phyloP scores from a whole-genome alignment of 2,113 vertebrate species.

The Canis aureus region DNA sequence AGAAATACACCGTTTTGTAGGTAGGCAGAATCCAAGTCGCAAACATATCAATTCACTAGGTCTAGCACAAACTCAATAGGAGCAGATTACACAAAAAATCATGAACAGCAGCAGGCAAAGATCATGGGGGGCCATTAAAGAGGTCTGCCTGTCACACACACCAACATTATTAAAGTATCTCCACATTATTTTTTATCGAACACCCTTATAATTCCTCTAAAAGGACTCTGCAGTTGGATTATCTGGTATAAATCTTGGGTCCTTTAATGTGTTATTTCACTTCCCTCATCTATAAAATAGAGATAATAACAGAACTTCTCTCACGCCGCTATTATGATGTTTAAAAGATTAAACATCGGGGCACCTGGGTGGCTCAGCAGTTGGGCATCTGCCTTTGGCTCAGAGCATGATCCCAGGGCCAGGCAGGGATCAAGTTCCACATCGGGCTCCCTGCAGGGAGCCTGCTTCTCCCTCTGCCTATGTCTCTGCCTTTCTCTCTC shows the following conservation, averaged over 20 bases:
- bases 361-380: too few species aligned
- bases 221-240: not conserved
- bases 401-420: too few species aligned
- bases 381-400: too few species aligned
- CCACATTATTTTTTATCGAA: constrained; percentile 3
- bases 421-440: too few species aligned
- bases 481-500: too few species aligned
- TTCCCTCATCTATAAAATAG: constrained; percentile 22
- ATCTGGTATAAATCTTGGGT: constrained; percentile 8
- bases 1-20: not conserved
- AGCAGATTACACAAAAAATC: not conserved
- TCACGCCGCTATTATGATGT: not conserved
- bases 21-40: not conserved
- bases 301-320: not conserved
- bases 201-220: not conserved
- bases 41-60: not conserved
- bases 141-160: not conserved
- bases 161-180: constrained; percentile 13
- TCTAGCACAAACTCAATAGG: not conserved
- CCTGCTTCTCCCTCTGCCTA: too few species aligned
- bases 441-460: too few species aligned
- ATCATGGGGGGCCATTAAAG: not conserved
- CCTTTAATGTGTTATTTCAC: not conserved
- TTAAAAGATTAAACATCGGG: too few species aligned
- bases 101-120: not conserved